phyloP scores from a whole-genome alignment of 2,113 vertebrate genomes.

The Cottus gobio region DNA sequence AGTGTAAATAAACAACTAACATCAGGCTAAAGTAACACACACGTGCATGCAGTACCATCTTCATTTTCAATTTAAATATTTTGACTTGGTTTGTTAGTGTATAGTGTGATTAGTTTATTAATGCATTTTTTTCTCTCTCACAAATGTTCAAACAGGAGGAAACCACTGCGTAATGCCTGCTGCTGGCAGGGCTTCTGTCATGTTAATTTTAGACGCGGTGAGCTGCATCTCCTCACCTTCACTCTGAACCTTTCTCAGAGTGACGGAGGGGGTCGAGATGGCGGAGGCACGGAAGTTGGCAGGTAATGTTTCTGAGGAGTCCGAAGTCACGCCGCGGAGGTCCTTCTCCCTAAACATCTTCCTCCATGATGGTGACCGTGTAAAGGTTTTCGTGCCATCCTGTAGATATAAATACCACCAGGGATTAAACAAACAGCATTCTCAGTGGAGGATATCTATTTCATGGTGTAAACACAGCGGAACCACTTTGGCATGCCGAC shows the following conservation, averaged over 20 bases:
- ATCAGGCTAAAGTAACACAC: not conserved
- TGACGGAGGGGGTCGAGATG: conserved; percentile 90
- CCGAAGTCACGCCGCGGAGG: conserved; percentile 91
- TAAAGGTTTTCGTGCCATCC: conserved; percentile 93
- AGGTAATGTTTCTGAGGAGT: conserved; percentile 92
- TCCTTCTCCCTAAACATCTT: conserved; percentile 96
- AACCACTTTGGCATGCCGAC: conserved; percentile 12
- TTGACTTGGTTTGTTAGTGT: not conserved
- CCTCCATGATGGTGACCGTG: conserved; percentile 93
- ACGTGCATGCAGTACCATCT: not conserved
- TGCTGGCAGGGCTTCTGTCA: not conserved
- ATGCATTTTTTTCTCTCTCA: not conserved
- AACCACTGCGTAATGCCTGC: not conserved
- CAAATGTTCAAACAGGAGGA: not conserved
- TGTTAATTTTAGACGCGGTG: not conserved
- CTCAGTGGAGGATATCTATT: conserved; percentile 15
- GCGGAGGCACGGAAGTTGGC: conserved; percentile 94
- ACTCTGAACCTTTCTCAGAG: conserved; percentile 92
- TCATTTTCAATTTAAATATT: not conserved
- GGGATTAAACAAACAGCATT: conserved; percentile 26
- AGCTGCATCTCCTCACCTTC: conserved; percentile 84
- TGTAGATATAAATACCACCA: conserved; percentile 52
- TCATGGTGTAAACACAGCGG: not conserved
- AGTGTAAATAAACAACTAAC: not conserved
- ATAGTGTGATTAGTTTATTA: not conserved